Evolutionary conservation across 2,797 vertebrate genomes (phyloP).

Genomic region (Fistularia tabacaria): DNA sequence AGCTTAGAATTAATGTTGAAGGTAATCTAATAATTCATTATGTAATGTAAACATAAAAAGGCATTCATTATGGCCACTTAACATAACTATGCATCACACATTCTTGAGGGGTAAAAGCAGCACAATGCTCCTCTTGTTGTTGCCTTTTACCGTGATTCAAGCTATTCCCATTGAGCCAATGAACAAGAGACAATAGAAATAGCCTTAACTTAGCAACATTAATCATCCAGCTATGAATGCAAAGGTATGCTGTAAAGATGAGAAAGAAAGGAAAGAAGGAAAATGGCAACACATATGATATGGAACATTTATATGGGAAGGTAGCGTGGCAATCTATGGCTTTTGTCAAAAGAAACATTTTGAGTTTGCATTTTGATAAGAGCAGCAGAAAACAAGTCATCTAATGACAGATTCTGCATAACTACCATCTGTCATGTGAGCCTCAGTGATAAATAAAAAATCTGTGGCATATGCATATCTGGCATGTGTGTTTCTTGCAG

Average conservation of each 20-base stretch:
- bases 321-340: too few species aligned
- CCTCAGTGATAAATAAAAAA: slow-evolving; percentile 8
- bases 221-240: slow-evolving; percentile 44
- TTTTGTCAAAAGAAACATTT: too few species aligned
- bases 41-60: slow-evolving; percentile 33
- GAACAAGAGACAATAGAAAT: slow-evolving; percentile 60
- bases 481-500: slow-evolving; percentile 3
- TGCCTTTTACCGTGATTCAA: slow-evolving; percentile 51
- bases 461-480: slow-evolving; percentile 22
- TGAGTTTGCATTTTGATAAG: too few species aligned
- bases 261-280: too few species aligned
- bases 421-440: slow-evolving; percentile 1
- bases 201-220: slow-evolving; percentile 59
- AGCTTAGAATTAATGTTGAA: slow-evolving; percentile 15
- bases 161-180: slow-evolving; percentile 47
- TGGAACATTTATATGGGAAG: slow-evolving; percentile 2
- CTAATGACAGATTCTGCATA: background rate
- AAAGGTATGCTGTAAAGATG: too few species aligned
- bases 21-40: slow-evolving; percentile 27
- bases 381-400: too few species aligned
- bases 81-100: slow-evolving; percentile 55
- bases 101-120: slow-evolving; percentile 48
- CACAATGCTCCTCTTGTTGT: slow-evolving; percentile 60
- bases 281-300: slow-evolving; percentile 2
- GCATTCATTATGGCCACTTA: slow-evolving; percentile 44